A percentile compares a stretch with the other conserved stretches of the same genome.
phyloP scores from a whole-genome alignment of 23 tunicate genomes.

The Corella eumyota region DNA sequence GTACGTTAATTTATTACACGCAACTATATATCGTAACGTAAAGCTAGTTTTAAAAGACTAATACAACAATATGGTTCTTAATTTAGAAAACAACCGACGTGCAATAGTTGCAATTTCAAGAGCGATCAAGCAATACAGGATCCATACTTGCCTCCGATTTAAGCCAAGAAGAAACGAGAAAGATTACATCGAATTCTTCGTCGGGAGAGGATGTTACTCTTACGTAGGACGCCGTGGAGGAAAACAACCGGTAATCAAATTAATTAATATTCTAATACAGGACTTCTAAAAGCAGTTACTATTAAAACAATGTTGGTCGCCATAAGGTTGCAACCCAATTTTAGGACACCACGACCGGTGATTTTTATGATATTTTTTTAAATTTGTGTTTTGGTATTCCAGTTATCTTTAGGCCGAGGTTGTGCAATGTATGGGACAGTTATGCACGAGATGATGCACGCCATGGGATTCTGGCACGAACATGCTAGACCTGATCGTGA shows the following conservation, averaged over 20 bases:
- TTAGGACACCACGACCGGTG: no score
- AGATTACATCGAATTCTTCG: slow-evolving; percentile 22
- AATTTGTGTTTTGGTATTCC: no score
- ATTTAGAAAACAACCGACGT: slow-evolving; percentile 8
- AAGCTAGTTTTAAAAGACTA: no score
- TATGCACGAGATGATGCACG: slow-evolving; percentile 25
- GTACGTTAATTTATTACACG: no score
- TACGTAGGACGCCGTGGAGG: slow-evolving; percentile 23
- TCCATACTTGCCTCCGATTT: slow-evolving; percentile 32
- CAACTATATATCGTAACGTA: no score
- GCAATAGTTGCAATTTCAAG: slow-evolving; percentile 10
- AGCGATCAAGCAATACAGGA: slow-evolving; percentile 15
- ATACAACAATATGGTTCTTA: no score
- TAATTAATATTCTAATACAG: no score
- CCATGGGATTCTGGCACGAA: slow-evolving; percentile 22
- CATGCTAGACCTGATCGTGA: slow-evolving; percentile 20
- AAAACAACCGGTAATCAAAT: slow-evolving; percentile 6
- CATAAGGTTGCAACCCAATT: no score
- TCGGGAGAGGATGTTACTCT: slow-evolving; percentile 49
- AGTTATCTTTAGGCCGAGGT: slow-evolving; percentile 16
- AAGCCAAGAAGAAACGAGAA: slow-evolving; percentile 20
- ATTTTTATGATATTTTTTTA: no score
- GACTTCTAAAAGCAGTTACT: no score
- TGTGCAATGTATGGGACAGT: slow-evolving; percentile 7
- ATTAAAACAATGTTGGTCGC: no score